Conservation (phyloP, 2,797 vertebrate genomes). For the Antennarius maculatus region DNA sequence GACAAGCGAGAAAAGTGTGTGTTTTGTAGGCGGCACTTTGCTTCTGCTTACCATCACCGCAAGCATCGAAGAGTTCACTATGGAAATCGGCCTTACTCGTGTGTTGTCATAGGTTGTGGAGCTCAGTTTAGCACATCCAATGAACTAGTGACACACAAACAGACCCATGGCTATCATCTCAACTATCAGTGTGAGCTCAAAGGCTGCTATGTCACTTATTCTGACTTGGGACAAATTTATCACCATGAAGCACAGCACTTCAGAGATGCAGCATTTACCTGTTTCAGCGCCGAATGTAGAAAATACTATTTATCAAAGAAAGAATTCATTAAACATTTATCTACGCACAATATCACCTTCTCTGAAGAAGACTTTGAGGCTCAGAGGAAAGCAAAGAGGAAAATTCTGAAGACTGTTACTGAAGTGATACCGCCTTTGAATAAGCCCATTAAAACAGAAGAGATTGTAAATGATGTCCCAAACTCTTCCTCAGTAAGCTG, state of each 20-base stretch:
- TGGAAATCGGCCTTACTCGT: constrained; percentile 89
- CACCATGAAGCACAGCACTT: constrained; percentile 99
- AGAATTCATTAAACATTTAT: constrained; percentile 91
- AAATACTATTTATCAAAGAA: constrained; percentile 95
- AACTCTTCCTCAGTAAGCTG: constrained; percentile 46
- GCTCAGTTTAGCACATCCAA: constrained; percentile 88
- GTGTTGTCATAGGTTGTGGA: constrained; percentile 90
- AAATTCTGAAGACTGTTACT: constrained; percentile 55
- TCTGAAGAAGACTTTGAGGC: constrained; percentile 83
- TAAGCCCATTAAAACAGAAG: constrained; percentile 27
- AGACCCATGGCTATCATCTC: constrained; percentile 89
- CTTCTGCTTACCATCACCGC: constrained; percentile 90
- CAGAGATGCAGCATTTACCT: constrained; percentile 93
- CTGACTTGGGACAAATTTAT: constrained; percentile 94
- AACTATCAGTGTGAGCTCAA: constrained; percentile 92
- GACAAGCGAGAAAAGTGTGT: constrained; percentile 94
- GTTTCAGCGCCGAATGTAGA: constrained; percentile 88
- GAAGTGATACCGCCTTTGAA: constrained; percentile 35
- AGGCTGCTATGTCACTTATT: constrained; percentile 93
- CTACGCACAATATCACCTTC: constrained; percentile 86
- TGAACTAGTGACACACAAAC: constrained; percentile 93
- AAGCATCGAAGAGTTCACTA: constrained; percentile 90
- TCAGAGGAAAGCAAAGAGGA: constrained; percentile 77
- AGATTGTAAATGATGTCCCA: constrained; percentile 47
- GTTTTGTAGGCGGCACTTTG: constrained; percentile 93